Base-by-base conservation (phyloP, 1,140 invertebrate species). In the Aphaenogaster rudis region DNA sequence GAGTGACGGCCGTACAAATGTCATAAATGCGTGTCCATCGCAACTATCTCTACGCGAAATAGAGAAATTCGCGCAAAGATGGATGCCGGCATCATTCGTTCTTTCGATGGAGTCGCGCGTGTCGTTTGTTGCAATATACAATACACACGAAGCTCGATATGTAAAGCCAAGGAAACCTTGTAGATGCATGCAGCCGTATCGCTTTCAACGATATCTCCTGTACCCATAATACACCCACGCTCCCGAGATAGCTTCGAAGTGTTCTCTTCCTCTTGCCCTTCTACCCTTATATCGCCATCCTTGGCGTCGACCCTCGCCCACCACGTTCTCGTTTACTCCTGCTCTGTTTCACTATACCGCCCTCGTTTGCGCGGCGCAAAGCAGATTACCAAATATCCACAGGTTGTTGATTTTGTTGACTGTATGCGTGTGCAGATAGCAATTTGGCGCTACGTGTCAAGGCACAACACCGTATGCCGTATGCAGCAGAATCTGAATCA, bases 351-450 rank as follows among this genome's bases (percentile, higher is more conserved):
- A 50, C 45, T 54, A 15, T 45, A 71, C 28, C 28, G 45, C 54
- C 63, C 76, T 87, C 87, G 76, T 77, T 84, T 89, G 87, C 82
- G 61, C 54, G 64, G 90, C 88, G 91, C 90, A 93, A 93, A 94
- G 89, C 93, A 91, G 93, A 93, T 94, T 94, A 92, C 91, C 94
- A 94, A 94, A 94, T 94, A 94, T 94, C 94, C 94, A 94, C 94
- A 94, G 94, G 94, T 94, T 94, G 94, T 94, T 94, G 93, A 92
- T 94, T 94, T 94, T 94, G 74, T 88, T 86, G 81, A 86, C 90
- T 92, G 85, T 90, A 85, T 90, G 90, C 79, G 79, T 88, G 21
- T 8, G 39, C 66, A 63, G 59, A 91, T 88, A 87, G 85, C 66
- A 57, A 84, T 71, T 72, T 81, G 28, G 13, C 54, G 52, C 69